Evolutionary conservation across 2,113 vertebrate species (phyloP).

Genomic region (Semicossyphus pulcher): DNA sequence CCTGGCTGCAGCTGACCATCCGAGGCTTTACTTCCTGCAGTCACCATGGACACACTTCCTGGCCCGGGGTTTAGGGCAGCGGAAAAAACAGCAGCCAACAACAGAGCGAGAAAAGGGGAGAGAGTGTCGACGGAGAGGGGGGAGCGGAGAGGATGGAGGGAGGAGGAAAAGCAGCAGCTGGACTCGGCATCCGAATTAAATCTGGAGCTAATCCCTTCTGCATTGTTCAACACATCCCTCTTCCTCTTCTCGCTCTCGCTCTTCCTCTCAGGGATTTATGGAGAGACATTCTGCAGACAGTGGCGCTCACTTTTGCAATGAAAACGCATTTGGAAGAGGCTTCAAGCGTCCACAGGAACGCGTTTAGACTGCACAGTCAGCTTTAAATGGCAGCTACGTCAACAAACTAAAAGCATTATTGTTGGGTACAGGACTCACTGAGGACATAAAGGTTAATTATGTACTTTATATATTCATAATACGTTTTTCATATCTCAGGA

Average conservation of each 20-base stretch:
- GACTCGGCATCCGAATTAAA: conserved; percentile 56
- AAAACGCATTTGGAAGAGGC: neutral
- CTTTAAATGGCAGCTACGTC: neutral
- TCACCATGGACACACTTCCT: conserved; percentile 79
- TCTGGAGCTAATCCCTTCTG: conserved; percentile 52
- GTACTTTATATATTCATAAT: no score
- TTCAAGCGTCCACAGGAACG: neutral
- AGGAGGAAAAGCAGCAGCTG: conserved; percentile 65
- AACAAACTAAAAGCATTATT: no score
- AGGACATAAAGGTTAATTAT: neutral
- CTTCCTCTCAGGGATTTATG: neutral
- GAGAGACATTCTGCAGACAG: conserved; percentile 16
- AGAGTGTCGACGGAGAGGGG: conserved; percentile 1
- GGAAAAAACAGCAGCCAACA: conserved; percentile 52
- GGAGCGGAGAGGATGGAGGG: conserved; percentile 2
- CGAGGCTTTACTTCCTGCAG: conserved; percentile 69
- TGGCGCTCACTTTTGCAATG: conserved; percentile 8
- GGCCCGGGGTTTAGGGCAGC: conserved; percentile 50
- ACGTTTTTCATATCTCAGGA: no score
- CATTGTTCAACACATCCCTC: conserved; percentile 43
- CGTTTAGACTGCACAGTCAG: neutral
- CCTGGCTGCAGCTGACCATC: conserved; percentile 56
- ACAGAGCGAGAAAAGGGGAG: neutral
- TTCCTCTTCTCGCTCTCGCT: conserved; percentile 23
- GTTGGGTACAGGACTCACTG: neutral